Conservation (phyloP, 2,113 vertebrate genomes). For the Ceyx margarethae region DNA sequence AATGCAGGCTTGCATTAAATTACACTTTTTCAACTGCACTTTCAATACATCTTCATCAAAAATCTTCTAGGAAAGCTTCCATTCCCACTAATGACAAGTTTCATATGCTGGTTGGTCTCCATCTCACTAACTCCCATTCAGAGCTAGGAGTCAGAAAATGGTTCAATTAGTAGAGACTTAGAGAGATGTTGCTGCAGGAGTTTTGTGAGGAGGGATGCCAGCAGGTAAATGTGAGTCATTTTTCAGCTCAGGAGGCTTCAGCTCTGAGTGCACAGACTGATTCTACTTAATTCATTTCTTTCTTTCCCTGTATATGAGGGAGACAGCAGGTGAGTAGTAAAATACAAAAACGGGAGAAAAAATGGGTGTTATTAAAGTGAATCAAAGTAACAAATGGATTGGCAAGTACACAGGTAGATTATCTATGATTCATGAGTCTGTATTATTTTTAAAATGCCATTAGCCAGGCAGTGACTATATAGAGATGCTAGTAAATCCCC, state of each 20-base stretch:
- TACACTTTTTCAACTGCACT: neutral
- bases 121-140: neutral
- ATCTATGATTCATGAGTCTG: conserved; percentile 48
- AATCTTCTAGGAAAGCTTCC: neutral
- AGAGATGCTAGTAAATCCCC: neutral
- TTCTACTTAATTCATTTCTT: conserved; percentile 48
- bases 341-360: conserved; percentile 31
- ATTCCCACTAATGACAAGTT: neutral
- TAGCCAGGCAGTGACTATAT: neutral
- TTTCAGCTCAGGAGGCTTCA: conserved; percentile 43
- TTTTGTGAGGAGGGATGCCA: conserved; percentile 23
- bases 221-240: conserved; percentile 31
- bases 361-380: conserved; percentile 45
- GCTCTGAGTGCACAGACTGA: conserved; percentile 14
- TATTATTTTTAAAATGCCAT: conserved; percentile 17
- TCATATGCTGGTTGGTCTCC: neutral
- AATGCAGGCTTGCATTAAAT: neutral
- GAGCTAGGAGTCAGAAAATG: conserved; percentile 38
- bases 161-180: conserved; percentile 38
- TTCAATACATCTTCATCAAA: neutral
- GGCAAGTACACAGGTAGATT: conserved; percentile 48
- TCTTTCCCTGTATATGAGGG: neutral
- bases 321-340: conserved; percentile 49
- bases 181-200: conserved; percentile 13
- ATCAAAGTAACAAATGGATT: conserved; percentile 46